Conservation (phyloP, 2,113 vertebrate species). For the Mohoua ochrocephala region DNA sequence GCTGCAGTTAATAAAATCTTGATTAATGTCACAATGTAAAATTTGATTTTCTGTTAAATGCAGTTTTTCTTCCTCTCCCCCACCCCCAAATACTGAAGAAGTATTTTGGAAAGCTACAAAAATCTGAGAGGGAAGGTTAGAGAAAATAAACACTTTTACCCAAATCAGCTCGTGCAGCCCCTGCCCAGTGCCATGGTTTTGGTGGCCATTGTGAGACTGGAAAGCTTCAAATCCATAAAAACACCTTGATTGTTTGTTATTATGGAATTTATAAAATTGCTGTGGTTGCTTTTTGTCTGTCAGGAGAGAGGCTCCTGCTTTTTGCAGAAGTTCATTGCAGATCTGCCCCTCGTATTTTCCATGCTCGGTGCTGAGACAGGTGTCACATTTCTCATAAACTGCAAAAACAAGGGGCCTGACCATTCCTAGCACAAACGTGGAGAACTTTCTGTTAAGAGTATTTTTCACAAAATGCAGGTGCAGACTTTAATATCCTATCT, state of each 20-base stretch:
- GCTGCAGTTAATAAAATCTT: neutral
- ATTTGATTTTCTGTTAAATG: neutral
- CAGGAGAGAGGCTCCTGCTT: neutral
- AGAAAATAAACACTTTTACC: neutral
- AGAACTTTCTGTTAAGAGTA: neutral
- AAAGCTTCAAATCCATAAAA: neutral
- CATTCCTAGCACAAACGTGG: neutral
- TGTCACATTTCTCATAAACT: neutral
- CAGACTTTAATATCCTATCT: neutral
- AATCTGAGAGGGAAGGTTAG: neutral
- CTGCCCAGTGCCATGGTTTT: neutral
- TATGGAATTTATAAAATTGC: neutral
- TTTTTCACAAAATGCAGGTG: neutral
- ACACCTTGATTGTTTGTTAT: neutral
- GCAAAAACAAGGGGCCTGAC: neutral
- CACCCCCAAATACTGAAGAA: neutral
- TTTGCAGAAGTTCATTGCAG: neutral
- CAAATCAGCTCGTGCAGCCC: neutral
- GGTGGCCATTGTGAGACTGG: neutral
- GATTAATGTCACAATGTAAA: neutral
- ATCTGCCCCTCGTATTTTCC: neutral
- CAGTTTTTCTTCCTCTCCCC: neutral
- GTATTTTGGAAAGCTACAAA: neutral
- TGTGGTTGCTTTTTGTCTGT: neutral
- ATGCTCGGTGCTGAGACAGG: neutral